phyloP scores from a whole-genome alignment of 2,113 vertebrate species.

The Aix galericulata region DNA sequence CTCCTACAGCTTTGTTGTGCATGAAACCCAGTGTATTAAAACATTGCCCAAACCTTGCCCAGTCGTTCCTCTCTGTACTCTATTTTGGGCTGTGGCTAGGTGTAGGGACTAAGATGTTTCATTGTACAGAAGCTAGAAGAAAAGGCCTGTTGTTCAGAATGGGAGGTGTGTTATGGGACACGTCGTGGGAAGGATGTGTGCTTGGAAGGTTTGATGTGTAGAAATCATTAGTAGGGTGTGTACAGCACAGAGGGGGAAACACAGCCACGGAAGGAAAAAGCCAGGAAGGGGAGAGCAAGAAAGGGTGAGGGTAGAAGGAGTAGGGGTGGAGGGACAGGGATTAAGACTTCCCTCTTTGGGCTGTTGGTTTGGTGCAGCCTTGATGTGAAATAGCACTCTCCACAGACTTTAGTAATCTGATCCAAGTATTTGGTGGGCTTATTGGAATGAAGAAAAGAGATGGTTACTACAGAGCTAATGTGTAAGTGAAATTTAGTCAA shows the following conservation, averaged over 20 bases:
- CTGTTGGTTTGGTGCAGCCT: not conserved
- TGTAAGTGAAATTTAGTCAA: not conserved
- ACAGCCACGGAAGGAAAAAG: not conserved
- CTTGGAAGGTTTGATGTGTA: conserved; percentile 35
- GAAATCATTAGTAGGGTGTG: conserved; percentile 10
- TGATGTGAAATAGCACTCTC: not conserved
- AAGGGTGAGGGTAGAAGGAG: not conserved
- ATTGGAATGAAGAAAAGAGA: not conserved
- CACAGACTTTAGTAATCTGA: not conserved
- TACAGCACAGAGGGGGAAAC: not conserved
- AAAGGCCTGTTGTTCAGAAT: conserved; percentile 31
- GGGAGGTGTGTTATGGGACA: not conserved
- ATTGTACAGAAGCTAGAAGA: conserved; percentile 12
- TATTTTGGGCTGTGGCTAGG: conserved; percentile 21
- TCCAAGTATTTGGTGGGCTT: not conserved
- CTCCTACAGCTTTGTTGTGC: not conserved
- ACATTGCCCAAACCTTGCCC: not conserved
- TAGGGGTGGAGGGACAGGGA: not conserved
- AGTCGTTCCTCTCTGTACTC: not conserved
- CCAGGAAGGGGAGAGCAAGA: not conserved
- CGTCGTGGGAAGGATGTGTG: not conserved
- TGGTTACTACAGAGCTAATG: not conserved
- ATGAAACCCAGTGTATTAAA: not conserved
- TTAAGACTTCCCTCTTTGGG: not conserved
- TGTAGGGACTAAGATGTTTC: not conserved